Evolutionary conservation across 2,888 invertebrate species (phyloP).

Genomic region (Lycaena phlaeas): DNA sequence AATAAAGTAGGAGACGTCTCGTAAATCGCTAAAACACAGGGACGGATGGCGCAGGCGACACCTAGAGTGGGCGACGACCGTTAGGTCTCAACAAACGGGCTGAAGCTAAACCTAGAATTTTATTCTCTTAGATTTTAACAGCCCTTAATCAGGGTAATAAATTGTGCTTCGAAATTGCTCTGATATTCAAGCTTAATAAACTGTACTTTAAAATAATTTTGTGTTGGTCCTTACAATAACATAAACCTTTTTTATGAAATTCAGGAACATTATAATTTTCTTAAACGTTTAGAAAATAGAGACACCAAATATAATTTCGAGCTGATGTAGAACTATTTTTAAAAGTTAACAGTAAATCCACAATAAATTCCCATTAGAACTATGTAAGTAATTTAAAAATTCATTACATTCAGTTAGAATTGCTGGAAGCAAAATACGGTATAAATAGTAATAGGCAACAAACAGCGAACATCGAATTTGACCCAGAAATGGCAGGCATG

Average conservation of each 20-base stretch:
- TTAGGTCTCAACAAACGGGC: constrained; percentile 36
- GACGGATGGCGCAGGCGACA: constrained; percentile 54
- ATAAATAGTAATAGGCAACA: constrained; percentile 51
- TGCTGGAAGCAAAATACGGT: constrained; percentile 55
- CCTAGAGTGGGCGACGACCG: constrained; percentile 64
- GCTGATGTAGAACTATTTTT: too few species aligned
- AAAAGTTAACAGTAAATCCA: too few species aligned
- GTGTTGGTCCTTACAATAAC: too few species aligned
- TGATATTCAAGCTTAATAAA: too few species aligned
- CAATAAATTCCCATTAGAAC: too few species aligned
- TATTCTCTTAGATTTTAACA: background rate
- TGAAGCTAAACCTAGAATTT: constrained; percentile 17
- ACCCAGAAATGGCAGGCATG: constrained; percentile 38
- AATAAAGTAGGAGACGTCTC: constrained; percentile 65
- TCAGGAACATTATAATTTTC: too few species aligned
- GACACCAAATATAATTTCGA: too few species aligned
- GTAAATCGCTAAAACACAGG: constrained; percentile 52
- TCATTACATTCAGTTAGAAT: constrained; percentile 13
- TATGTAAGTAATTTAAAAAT: too few species aligned
- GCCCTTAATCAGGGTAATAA: background rate
- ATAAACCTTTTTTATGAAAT: too few species aligned
- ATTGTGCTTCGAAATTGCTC: too few species aligned
- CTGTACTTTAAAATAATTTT: too few species aligned
- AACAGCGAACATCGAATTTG: constrained; percentile 42
- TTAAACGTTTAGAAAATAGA: too few species aligned